Percentiles rank a stretch among this genome's conserved stretches.
phyloP scores from a whole-genome alignment of 2,113 vertebrate genomes.

The Esox niger region DNA sequence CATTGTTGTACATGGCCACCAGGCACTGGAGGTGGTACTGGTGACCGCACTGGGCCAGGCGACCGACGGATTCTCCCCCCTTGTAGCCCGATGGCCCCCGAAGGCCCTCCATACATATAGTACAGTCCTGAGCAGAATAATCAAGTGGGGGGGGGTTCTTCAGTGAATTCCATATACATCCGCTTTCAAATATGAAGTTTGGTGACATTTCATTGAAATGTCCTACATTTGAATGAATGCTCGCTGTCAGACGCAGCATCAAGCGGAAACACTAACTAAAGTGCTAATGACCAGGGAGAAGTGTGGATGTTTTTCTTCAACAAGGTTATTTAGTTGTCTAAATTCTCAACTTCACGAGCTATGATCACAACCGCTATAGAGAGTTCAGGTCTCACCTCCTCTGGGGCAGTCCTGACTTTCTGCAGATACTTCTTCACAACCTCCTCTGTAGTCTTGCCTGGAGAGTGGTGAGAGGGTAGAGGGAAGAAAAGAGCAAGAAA shows the following conservation, averaged over 20 bases:
- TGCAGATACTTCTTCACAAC: slow-evolving; percentile 91
- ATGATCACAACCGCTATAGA: background rate
- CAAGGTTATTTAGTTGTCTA: too few relatives aligned
- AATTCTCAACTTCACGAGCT: too few relatives aligned
- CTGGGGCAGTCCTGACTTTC: slow-evolving; percentile 85
- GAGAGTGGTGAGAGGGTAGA: background rate
- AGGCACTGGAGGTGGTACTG: slow-evolving; percentile 91
- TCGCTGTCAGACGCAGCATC: too few relatives aligned
- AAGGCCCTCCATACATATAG: slow-evolving; percentile 92
- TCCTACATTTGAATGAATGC: too few relatives aligned
- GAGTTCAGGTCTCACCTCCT: slow-evolving; percentile 78
- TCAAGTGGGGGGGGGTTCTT: background rate
- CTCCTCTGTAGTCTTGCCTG: slow-evolving; percentile 89
- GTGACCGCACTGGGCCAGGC: slow-evolving; percentile 84
- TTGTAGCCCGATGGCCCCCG: slow-evolving; percentile 88
- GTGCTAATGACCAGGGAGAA: too few relatives aligned
- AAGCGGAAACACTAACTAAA: too few relatives aligned
- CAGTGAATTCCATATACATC: too few relatives aligned
- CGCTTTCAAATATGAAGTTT: too few relatives aligned
- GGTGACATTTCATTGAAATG: too few relatives aligned
- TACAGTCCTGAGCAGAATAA: slow-evolving; percentile 78
- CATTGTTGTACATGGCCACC: slow-evolving; percentile 95
- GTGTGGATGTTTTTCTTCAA: too few relatives aligned
- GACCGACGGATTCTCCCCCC: slow-evolving; percentile 85
- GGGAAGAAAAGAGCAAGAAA: too few relatives aligned